Conservation (phyloP, 1,140 invertebrate species). For the Drosophila nasuta region DNA sequence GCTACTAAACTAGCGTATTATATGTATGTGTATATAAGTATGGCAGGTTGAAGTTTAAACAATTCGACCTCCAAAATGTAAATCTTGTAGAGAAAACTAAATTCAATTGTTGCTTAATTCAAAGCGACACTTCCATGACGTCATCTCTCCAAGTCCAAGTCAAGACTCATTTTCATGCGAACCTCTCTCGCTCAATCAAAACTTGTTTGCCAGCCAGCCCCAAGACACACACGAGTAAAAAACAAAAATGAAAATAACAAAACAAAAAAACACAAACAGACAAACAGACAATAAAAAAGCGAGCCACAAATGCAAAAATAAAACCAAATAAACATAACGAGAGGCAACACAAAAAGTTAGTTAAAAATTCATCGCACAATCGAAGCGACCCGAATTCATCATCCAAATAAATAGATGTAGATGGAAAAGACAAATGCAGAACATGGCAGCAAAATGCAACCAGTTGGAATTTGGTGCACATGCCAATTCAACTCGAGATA, state of each 20-base stretch:
- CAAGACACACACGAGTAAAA: conserved; percentile 45
- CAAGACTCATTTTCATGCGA: conserved; percentile 56
- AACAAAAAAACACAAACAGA: conserved; percentile 21
- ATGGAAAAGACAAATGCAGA: conserved; percentile 7
- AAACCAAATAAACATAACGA: conserved; percentile 49
- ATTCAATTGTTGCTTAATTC: conserved; percentile 75
- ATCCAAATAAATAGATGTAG: conserved; percentile 6
- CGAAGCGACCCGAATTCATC: conserved; percentile 34
- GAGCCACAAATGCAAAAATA: conserved; percentile 60
- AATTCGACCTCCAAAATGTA: conserved; percentile 63
- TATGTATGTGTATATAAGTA: not conserved
- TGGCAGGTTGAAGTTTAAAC: conserved; percentile 49
- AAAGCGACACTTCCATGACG: conserved; percentile 51
- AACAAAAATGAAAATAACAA: conserved; percentile 18
- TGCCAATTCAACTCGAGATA: conserved; percentile 45
- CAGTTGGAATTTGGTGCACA: conserved; percentile 61
- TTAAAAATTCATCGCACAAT: conserved; percentile 61
- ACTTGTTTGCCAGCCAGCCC: conserved; percentile 68
- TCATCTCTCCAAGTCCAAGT: conserved; percentile 28
- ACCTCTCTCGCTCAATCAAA: conserved; percentile 63
- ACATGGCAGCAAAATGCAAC: conserved; percentile 47
- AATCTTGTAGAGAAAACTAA: conserved; percentile 51
- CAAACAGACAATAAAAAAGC: conserved; percentile 37
- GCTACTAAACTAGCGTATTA: not conserved
- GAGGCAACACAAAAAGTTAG: conserved; percentile 71